Base-by-base conservation (phyloP, 2,888 invertebrate species). In the Syritta pipiens region DNA sequence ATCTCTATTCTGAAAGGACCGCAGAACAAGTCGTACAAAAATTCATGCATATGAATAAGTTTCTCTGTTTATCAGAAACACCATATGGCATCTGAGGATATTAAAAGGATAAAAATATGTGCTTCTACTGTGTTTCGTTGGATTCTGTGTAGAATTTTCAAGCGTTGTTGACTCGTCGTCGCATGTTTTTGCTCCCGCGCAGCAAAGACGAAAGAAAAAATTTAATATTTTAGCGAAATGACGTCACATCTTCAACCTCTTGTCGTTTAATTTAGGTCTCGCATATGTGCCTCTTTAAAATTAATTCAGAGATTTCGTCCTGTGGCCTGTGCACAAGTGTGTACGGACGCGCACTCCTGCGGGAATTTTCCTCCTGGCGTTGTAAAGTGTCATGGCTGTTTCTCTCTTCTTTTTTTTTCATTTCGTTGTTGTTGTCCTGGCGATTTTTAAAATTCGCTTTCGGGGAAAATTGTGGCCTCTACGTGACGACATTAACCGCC, bases 21-120 rank as follows among this genome's bases (percentile, higher is more conserved):
- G 46, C 7, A 40, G 49, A 17, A 35, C 44, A 37, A 17, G 65
- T 65, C 57, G 59, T 26, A 44, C 49, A 57, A 55, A 74, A 68
- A 68, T 67, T 62, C 79, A 79, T 79, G 79, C 79, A 79, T 79
- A 79, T 79, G 79, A 74, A 79, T 79, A 79, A 79, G 62, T 79
- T 72, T 67, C n/a, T n/a, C 59, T 72, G 79, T 79, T 79, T 79
- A 79, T 79, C 79, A 79, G 57, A 57, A 68, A 68, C 74, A 68
- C 74, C 79, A 74, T 74, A 74, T 74, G 79, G 74, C 37, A 68
- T 74, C 65, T 46, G 77, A 30, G 49, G 74, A 74, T 62, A 74
- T 68, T 62, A 59, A 65, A 68, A 68, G 68, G 72, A 74, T 65
- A 62, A 44, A 72, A 71, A 71, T 71, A 51, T 62, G 62, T 62